Evolutionary conservation across 1,140 invertebrate genomes (phyloP).

Genomic region (Drosophila grimshawi): DNA sequence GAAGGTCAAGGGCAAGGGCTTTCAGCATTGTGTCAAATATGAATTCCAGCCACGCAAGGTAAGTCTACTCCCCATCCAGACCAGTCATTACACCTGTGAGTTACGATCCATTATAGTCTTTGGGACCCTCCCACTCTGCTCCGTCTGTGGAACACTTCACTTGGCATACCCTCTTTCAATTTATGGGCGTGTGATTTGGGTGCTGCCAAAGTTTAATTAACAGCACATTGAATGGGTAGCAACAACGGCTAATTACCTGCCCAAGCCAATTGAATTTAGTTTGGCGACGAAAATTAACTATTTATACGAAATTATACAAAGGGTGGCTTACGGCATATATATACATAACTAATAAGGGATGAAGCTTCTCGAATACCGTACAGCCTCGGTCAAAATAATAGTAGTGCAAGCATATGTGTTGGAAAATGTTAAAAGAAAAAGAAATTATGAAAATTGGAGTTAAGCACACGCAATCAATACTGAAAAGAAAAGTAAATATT

Average conservation of each 20-base stretch:
- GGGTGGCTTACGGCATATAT: not conserved
- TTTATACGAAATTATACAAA: not conserved
- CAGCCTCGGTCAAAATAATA: too few species aligned
- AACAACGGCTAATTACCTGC: conserved; percentile 24
- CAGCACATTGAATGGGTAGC: conserved; percentile 17
- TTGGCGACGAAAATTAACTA: conserved; percentile 5
- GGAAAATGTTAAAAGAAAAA: too few species aligned
- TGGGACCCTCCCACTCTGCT: not conserved
- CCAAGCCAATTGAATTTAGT: conserved; percentile 26
- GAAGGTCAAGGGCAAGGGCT: conserved; percentile 99
- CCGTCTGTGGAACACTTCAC: not conserved
- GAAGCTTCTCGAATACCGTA: not conserved
- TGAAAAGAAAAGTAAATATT: too few species aligned
- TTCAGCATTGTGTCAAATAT: conserved; percentile 99
- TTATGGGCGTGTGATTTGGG: conserved; percentile 30
- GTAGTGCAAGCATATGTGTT: too few species aligned
- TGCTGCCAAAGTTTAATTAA: conserved; percentile 40
- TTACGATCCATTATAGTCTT: conserved; percentile 19
- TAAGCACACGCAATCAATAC: too few species aligned
- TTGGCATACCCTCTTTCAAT: conserved; percentile 13
- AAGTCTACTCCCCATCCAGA: conserved; percentile 48
- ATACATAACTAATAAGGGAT: not conserved
- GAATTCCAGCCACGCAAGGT: conserved; percentile 99
- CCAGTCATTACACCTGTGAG: conserved; percentile 7
- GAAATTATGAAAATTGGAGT: too few species aligned